phyloP scores from a whole-genome alignment of 2,797 vertebrate genomes.

The Gymnothorax javanicus region DNA sequence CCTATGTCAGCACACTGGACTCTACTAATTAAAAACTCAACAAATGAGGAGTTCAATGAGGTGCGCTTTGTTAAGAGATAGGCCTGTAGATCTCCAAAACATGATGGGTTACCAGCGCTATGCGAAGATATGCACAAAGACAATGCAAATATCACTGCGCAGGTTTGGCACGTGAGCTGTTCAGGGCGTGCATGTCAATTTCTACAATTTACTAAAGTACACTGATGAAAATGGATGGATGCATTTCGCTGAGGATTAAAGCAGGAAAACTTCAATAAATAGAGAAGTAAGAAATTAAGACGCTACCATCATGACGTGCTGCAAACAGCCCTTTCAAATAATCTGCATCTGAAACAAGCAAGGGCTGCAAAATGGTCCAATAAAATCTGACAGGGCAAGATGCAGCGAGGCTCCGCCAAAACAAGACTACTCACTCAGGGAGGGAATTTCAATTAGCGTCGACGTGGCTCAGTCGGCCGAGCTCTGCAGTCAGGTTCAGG shows the following conservation, averaged over 20 bases:
- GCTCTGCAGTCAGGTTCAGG: background rate
- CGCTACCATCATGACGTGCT: background rate
- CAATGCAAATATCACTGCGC: conserved; percentile 27
- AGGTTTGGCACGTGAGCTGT: background rate
- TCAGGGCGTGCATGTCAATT: background rate
- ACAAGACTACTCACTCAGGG: background rate
- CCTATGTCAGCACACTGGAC: too few relatives aligned
- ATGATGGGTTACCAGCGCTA: background rate
- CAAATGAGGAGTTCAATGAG: too few relatives aligned
- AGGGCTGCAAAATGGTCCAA: background rate
- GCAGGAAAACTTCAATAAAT: background rate
- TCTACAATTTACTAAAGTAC: background rate
- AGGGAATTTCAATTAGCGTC: conserved; percentile 16
- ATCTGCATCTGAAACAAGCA: background rate
- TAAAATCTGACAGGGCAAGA: background rate
- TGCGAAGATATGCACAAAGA: conserved; percentile 16
- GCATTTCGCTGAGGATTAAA: background rate
- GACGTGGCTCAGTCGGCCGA: conserved; percentile 1
- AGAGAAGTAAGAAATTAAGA: background rate
- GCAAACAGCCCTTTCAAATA: background rate
- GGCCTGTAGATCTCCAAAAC: too few relatives aligned
- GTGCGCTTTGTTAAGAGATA: too few relatives aligned
- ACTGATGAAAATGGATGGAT: conserved; percentile 13
- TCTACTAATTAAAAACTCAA: too few relatives aligned
- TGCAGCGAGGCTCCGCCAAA: background rate